Percentiles rank a stretch among this genome's conserved stretches.
These are phyloP conservation scores for Iphiclides podalirius DNA, from an alignment of 2,888 invertebrate genomes.

Conservation along the genomic window DNA sequence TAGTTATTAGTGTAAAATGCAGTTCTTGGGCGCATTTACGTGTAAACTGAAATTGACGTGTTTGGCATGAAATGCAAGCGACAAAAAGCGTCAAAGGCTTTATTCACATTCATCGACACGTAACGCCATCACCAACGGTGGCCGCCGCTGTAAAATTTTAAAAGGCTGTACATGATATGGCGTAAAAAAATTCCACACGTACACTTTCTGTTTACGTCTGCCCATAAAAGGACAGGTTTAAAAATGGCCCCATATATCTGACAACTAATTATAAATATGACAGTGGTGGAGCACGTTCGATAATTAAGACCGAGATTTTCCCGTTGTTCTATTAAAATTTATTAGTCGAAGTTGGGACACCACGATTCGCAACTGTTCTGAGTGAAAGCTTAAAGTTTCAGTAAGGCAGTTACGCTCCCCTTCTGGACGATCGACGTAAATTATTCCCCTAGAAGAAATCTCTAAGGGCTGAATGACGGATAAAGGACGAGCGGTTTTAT, in stretches of 20 bases:
- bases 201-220: conserved; percentile 14
- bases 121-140: conserved; percentile 48
- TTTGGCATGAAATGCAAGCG: conserved; percentile 56
- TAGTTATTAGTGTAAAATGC: conserved; percentile 20
- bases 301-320: conserved; percentile 49
- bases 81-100: conserved; percentile 73
- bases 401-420: conserved; percentile 77
- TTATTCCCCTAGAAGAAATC: conserved; percentile 78
- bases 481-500: conserved; percentile 76
- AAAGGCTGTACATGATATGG: conserved; percentile 38
- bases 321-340: conserved; percentile 69
- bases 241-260: neutral
- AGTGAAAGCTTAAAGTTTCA: conserved; percentile 79
- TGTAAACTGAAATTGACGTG: conserved; percentile 66
- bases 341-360: conserved; percentile 70
- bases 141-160: conserved; percentile 39
- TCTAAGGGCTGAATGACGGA: conserved; percentile 77
- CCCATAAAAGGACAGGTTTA: neutral
- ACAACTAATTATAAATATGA: neutral
- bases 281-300: conserved; percentile 28
- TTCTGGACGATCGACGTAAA: conserved; percentile 77
- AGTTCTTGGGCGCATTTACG: conserved; percentile 40
- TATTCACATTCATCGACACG: conserved; percentile 65
- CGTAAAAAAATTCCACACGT: conserved; percentile 34
- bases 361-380: conserved; percentile 70